Percentiles rank a stretch among this genome's conserved stretches.
Evolutionary conservation across 2,797 vertebrate species (phyloP).

Genomic region (Acrocephalus scirpaceus): DNA sequence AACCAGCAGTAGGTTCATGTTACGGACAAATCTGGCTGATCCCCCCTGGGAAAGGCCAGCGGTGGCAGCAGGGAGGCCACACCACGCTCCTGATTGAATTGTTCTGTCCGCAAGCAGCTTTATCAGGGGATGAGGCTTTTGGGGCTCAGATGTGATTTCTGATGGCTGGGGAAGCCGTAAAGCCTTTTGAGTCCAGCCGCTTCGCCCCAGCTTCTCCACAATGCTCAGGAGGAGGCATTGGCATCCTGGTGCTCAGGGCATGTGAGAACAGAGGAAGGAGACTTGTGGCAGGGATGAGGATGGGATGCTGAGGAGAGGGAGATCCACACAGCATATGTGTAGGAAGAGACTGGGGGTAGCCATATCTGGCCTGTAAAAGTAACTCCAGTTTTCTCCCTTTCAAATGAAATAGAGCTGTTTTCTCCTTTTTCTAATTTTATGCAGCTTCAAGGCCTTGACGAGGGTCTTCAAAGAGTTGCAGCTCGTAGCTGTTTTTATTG

Average conservation of each 20-base stretch:
- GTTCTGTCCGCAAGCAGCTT: not conserved
- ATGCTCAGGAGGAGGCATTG: not conserved
- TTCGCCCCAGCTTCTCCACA: not conserved
- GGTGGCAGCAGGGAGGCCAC: not conserved
- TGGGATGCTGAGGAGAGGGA: not conserved
- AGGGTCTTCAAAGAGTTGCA: constrained; percentile 26
- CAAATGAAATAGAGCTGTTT: not conserved
- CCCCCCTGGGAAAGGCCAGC: not conserved
- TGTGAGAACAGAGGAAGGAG: not conserved
- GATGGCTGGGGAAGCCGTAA: not conserved
- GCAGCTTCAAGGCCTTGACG: constrained; percentile 34
- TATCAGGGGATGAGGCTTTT: not conserved
- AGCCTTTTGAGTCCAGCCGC: fast-evolving
- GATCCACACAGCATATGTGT: fast-evolving
- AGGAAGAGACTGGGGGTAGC: not conserved
- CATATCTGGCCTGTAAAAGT: fast-evolving
- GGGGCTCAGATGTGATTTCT: not conserved
- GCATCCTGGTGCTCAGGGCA: fast-evolving
- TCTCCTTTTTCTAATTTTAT: constrained; percentile 22
- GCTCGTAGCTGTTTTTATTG: constrained; percentile 1
- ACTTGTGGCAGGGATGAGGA: not conserved
- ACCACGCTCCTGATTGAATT: not conserved
- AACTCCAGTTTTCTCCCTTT: not conserved
- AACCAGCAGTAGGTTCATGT: not conserved
- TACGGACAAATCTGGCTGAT: not conserved